Evolutionary conservation across 2,797 vertebrate genomes (phyloP).

Genomic region (Cirrhinus mrigala): DNA sequence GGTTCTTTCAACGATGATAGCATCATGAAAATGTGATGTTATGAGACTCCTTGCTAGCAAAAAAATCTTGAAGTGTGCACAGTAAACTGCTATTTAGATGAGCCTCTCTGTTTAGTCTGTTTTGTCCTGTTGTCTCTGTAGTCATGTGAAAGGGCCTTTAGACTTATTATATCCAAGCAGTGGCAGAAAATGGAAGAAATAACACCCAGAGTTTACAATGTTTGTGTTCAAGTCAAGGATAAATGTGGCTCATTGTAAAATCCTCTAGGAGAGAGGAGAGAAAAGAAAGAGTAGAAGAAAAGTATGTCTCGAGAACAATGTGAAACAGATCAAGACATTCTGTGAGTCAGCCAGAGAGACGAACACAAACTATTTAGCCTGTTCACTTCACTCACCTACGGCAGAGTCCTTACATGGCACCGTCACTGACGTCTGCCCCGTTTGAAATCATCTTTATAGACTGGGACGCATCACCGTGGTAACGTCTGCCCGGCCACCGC

Average conservation of each 20-base stretch:
- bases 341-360: slow-evolving; percentile 30
- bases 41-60: not conserved
- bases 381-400: slow-evolving; percentile 68
- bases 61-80: not conserved
- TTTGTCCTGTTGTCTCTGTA: not conserved
- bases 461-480: slow-evolving; percentile 66
- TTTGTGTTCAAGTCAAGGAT: slow-evolving; percentile 76
- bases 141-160: slow-evolving; percentile 31
- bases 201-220: slow-evolving; percentile 73
- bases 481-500: slow-evolving; percentile 64
- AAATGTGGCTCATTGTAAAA: slow-evolving; percentile 70
- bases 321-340: not conserved
- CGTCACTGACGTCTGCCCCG: slow-evolving; percentile 69
- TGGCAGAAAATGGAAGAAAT: slow-evolving; percentile 75
- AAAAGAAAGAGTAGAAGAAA: not conserved
- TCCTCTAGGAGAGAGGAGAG: slow-evolving; percentile 45
- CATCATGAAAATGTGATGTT: not conserved
- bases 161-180: slow-evolving; percentile 74
- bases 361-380: slow-evolving; percentile 71
- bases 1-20: not conserved
- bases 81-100: not conserved
- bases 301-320: slow-evolving; percentile 26
- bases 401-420: slow-evolving; percentile 57
- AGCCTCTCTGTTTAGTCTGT: not conserved
- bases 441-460: slow-evolving; percentile 78